Evolutionary conservation across 2,888 invertebrate species (phyloP).

Genomic region (Eristalis tenax): DNA sequence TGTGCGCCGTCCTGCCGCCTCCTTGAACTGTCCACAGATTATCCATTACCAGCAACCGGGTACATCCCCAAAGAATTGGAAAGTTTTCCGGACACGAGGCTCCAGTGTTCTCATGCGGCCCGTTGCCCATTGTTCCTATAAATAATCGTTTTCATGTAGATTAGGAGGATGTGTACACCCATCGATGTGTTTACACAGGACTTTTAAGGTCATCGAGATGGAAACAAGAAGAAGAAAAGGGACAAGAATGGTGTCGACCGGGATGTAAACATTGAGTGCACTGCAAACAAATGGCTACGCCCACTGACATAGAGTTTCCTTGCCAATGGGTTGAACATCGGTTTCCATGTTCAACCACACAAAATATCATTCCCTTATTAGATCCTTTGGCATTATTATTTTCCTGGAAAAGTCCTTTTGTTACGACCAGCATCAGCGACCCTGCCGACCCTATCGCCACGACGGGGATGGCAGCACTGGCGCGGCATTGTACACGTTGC

Average conservation of each 20-base stretch:
- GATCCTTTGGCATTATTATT: conserved; percentile 60
- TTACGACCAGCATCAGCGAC: conserved; percentile 2
- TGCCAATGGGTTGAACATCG: conserved; percentile 67
- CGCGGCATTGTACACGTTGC: conserved; percentile 6
- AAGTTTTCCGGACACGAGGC: conserved; percentile 57
- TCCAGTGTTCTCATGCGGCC: conserved; percentile 38
- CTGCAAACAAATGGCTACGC: conserved; percentile 45
- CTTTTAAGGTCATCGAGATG: conserved; percentile 37
- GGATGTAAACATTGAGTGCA: conserved; percentile 53
- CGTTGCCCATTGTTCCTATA: conserved; percentile 52
- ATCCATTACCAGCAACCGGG: conserved; percentile 44
- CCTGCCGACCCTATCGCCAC: neutral
- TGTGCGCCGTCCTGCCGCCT: neutral
- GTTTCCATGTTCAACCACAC: conserved; percentile 61
- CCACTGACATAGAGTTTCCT: conserved; percentile 57
- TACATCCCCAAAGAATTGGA: conserved; percentile 44
- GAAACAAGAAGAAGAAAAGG: conserved; percentile 17
- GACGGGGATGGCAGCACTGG: neutral
- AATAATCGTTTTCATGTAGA: conserved; percentile 57
- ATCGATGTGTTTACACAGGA: conserved; percentile 48
- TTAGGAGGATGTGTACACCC: conserved; percentile 28
- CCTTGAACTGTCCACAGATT: conserved; percentile 43
- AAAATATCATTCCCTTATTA: conserved; percentile 69
- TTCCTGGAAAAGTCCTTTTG: conserved; percentile 42
- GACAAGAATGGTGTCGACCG: conserved; percentile 40